Percentiles rank a stretch among this genome's conserved stretches.
These are phyloP conservation scores for Leptinotarsa peninsularis DNA, from an alignment of 2,888 invertebrate species.

Conservation along the genomic window DNA sequence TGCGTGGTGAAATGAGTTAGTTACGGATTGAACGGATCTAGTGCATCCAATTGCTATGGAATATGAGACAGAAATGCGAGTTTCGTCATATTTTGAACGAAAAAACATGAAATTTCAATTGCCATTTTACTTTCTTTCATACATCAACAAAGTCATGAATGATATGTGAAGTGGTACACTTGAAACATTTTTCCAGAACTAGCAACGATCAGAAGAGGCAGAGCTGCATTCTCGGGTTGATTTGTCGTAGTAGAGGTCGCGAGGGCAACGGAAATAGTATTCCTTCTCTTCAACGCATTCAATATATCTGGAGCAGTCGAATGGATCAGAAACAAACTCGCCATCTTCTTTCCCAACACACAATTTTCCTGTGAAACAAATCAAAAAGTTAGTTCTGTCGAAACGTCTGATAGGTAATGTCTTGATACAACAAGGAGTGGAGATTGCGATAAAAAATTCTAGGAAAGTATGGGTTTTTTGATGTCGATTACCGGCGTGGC, in stretches of 20 bases:
- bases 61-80: no score
- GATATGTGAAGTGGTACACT: not conserved
- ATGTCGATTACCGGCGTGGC: no score
- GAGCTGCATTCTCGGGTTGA: not conserved
- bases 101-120: no score
- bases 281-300: not conserved
- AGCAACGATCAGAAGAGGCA: slow-evolving; percentile 2
- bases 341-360: not conserved
- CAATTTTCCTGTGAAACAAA: not conserved
- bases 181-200: not conserved
- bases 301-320: slow-evolving; percentile 7
- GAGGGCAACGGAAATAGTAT: not conserved
- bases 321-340: not conserved
- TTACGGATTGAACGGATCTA: no score
- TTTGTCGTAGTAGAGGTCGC: not conserved
- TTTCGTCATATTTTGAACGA: no score
- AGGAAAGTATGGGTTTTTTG: no score
- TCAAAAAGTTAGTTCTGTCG: not conserved
- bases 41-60: no score
- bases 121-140: no score
- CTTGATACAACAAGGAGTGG: no score
- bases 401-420: no score
- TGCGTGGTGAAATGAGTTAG: no score
- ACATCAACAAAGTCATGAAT: not conserved
- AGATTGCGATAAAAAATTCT: no score